A percentile compares a stretch with the other conserved stretches of the same genome.
Conservation (phyloP, 1,140 invertebrate genomes). For the Euborellia annulipes region DNA sequence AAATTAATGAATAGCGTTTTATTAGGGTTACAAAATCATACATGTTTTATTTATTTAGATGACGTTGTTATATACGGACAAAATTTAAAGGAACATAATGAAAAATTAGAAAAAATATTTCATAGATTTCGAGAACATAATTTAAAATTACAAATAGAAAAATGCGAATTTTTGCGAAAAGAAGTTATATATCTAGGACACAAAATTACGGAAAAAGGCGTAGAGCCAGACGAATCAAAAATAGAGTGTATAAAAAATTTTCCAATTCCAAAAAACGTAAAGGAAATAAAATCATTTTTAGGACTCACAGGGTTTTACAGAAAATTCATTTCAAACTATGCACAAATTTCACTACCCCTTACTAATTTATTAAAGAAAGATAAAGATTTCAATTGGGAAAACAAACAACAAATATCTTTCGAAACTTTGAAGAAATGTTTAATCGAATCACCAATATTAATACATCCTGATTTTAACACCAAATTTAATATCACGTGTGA, state of each 20-base stretch:
- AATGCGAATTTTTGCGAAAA: constrained; percentile 13
- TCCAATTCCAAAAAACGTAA: constrained; percentile 17
- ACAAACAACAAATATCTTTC: constrained; percentile 8
- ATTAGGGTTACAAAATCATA: constrained; percentile 11
- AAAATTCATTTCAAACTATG: constrained; percentile 17
- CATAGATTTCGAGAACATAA: constrained; percentile 5
- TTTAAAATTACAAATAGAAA: constrained; percentile 15
- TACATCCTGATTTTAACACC: constrained; percentile 19
- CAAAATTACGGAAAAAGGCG: constrained; percentile 9
- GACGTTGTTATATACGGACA: constrained; percentile 12
- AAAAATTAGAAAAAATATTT: constrained; percentile 11
- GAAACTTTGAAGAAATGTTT: constrained; percentile 12
- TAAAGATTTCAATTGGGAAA: constrained; percentile 10
- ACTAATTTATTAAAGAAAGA: constrained; percentile 19
- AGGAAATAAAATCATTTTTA: constrained; percentile 19
- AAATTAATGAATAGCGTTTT: constrained; percentile 25
- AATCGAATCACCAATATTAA: constrained; percentile 11
- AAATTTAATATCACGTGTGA: constrained; percentile 21
- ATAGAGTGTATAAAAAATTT: constrained; percentile 18
- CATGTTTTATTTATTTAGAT: constrained; percentile 23
- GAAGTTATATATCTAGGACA: constrained; percentile 15
- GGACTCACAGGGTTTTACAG: constrained; percentile 19
- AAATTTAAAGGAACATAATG: constrained; percentile 1
- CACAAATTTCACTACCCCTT: constrained; percentile 19
- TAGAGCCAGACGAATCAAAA: constrained; percentile 13